Base-by-base conservation (phyloP, 2,113 vertebrate species). In the Trematomus loennbergii region DNA sequence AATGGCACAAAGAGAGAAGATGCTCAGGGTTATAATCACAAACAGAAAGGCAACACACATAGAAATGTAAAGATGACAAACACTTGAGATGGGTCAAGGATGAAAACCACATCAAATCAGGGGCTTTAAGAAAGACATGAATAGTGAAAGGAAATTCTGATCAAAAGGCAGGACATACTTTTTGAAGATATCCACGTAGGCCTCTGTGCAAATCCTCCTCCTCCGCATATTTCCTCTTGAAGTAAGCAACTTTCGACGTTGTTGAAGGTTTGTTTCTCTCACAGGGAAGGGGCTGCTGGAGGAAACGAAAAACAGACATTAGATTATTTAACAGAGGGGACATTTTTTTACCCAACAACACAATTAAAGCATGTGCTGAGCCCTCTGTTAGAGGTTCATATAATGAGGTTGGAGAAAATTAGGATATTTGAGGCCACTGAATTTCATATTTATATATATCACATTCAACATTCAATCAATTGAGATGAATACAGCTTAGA, bases 151-250 rank as follows among this genome's bases (percentile, higher is more conserved):
- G 15, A 55, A 25, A 18, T 46, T 5, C 11, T 40, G 11, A 9
- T 22, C 5, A 59, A 45, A 1, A 12, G 22, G 6, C 58, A 9
- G 40, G 43, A 76, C 22, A 89, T 94, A 99, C 97, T 97, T 97
- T 97, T 97, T 97, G 96, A 96, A 96, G 96, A 97, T 96, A 98
- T 94, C 96, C 96, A 91, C 94, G 96, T 96, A 96, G 96, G 96
- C 95, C 93, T 95, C 96, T 93, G 93, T 97, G 97, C 96, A 98
- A 89, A 97, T 98, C 97, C 97, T 98, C 97, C 94, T 99, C 97
- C 96, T 98, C 97, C 96, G 97, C 98, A 99, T 99, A 99, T 96
- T 99, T 99, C 91, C 98, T 97, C 97, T 99, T 99, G 96, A 99
- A 99, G 91, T 99, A 99, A 79, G 98, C 98, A 95, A 99, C 97